A percentile compares a stretch with the other conserved stretches of the same genome.
Conservation (phyloP, 2,797 vertebrate species). For the Channallabes apus region DNA sequence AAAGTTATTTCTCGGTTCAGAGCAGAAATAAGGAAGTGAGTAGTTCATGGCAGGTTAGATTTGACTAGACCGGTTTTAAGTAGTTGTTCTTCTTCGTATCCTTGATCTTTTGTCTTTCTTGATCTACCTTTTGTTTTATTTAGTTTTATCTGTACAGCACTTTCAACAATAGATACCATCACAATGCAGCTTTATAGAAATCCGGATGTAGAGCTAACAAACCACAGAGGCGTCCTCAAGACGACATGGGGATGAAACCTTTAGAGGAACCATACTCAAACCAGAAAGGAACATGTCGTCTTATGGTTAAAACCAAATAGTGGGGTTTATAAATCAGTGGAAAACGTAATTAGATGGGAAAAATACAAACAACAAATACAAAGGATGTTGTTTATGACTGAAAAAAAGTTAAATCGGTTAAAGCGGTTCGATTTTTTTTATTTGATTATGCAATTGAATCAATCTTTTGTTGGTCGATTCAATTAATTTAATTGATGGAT, state of each 20-base stretch:
- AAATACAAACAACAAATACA: neutral
- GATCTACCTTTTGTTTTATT: neutral
- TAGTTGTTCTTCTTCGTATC: neutral
- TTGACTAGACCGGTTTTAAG: neutral
- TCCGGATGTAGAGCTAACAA: neutral
- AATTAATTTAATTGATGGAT: too few relatives aligned
- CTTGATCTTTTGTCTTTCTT: neutral
- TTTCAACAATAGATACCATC: neutral
- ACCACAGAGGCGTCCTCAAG: neutral
- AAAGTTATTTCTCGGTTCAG: neutral
- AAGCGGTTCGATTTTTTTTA: too few relatives aligned
- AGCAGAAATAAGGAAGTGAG: neutral
- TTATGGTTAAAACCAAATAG: constrained; percentile 15
- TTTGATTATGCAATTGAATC: too few relatives aligned
- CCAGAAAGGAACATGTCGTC: neutral
- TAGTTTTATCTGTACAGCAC: neutral
- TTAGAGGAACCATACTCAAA: neutral
- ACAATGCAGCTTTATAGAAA: neutral
- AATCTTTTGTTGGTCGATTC: too few relatives aligned
- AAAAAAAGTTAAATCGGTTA: neutral
- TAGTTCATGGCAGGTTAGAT: neutral
- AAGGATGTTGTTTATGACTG: too few relatives aligned
- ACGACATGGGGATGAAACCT: neutral
- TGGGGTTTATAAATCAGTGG: neutral
- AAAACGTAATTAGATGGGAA: neutral